Percentiles rank a stretch among this genome's conserved stretches.
phyloP scores from a whole-genome alignment of 2,888 invertebrate genomes.

The Ectemnius lituratus region DNA sequence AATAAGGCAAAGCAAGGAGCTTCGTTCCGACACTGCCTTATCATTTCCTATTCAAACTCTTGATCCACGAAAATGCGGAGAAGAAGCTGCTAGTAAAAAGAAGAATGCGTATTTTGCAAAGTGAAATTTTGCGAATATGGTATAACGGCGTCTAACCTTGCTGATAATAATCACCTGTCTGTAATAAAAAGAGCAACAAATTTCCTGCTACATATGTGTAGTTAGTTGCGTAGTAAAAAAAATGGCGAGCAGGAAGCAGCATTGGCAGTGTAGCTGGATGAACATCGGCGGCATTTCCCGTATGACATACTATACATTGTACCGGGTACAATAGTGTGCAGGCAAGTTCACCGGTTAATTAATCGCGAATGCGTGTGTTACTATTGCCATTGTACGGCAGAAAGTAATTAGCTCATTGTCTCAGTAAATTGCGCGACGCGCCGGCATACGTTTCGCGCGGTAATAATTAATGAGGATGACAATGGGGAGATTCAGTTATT shows the following conservation, averaged over 20 bases:
- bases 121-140: too few species aligned
- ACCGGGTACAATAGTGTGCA: conserved; percentile 50
- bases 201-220: too few species aligned
- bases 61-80: too few species aligned
- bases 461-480: conserved; percentile 57
- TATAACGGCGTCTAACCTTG: too few species aligned
- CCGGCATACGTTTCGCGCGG: conserved; percentile 48
- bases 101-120: too few species aligned
- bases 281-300: conserved; percentile 47
- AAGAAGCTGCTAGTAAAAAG: too few species aligned
- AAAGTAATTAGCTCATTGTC: conserved; percentile 63
- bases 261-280: background rate
- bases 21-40: too few species aligned
- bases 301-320: conserved; percentile 63
- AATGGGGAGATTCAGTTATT: conserved; percentile 29
- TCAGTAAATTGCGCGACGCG: conserved; percentile 56
- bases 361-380: conserved; percentile 53
- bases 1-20: too few species aligned
- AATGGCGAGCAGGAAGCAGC: background rate
- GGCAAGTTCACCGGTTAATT: conserved; percentile 53
- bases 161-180: too few species aligned
- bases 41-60: too few species aligned
- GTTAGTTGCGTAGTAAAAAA: background rate
- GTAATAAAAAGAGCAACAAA: too few species aligned
- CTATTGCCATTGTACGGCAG: conserved; percentile 53